phyloP scores from a whole-genome alignment of 2,888 invertebrate species.

The Leptarthrus brevirostris region DNA sequence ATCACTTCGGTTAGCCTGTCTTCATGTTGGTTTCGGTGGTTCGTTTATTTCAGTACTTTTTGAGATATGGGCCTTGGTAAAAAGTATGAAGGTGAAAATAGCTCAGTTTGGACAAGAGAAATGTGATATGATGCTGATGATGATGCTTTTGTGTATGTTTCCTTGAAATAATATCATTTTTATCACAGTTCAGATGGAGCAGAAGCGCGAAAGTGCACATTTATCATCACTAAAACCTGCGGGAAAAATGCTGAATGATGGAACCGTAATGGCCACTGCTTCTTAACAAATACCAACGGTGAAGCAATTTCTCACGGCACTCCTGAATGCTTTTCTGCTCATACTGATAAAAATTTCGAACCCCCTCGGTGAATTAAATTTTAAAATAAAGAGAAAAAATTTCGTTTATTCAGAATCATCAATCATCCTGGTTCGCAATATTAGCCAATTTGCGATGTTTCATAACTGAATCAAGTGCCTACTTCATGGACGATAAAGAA shows the following conservation, averaged over 20 bases:
- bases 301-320: background rate
- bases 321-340: background rate
- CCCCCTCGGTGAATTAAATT: background rate
- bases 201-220: conserved; percentile 20
- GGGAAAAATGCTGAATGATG: background rate
- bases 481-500: too few species aligned
- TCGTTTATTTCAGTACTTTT: conserved; percentile 19
- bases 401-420: conserved; percentile 3
- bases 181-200: conserved; percentile 1
- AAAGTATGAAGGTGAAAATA: conserved; percentile 15
- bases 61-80: background rate
- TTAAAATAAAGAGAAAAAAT: conserved; percentile 2
- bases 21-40: conserved; percentile 21
- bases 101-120: conserved; percentile 37
- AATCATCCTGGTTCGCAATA: background rate
- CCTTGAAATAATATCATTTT: conserved; percentile 15
- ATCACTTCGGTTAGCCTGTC: conserved; percentile 42
- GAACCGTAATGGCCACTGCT: background rate
- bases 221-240: conserved; percentile 27
- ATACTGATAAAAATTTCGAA: conserved; percentile 4
- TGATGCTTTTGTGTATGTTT: conserved; percentile 37
- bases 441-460: conserved; percentile 30
- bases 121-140: conserved; percentile 43
- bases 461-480: conserved; percentile 18
- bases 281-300: background rate